Conservation (phyloP, 2,113 vertebrate genomes). For the Semicossyphus pulcher region DNA sequence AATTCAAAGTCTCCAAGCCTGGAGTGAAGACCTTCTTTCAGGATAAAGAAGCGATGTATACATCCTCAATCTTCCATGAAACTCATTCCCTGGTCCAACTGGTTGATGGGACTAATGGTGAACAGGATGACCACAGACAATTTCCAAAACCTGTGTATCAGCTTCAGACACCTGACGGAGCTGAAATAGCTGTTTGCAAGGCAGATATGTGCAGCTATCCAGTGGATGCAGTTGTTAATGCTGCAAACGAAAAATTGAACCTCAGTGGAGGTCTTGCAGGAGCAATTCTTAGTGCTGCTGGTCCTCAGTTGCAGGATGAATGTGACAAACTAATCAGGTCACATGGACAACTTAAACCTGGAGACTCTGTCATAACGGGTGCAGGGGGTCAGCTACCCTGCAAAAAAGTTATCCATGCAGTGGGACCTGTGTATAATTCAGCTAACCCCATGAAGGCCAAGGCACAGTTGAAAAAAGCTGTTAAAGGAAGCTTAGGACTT, state of each 20-base stretch:
- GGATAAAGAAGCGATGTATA: constrained; percentile 65
- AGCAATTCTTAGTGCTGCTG: constrained; percentile 82
- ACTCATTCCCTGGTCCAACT: constrained; percentile 84
- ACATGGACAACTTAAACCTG: constrained; percentile 50
- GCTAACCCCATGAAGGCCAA: neutral
- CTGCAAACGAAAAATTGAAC: constrained; percentile 76
- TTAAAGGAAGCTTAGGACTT: constrained; percentile 78
- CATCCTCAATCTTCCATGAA: constrained; percentile 36
- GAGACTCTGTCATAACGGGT: constrained; percentile 66
- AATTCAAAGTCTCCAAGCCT: constrained; percentile 75
- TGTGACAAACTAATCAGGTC: constrained; percentile 71
- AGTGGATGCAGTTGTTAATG: constrained; percentile 84
- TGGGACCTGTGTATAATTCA: constrained; percentile 80
- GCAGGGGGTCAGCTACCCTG: constrained; percentile 84
- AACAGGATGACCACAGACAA: neutral
- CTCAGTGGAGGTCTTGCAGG: constrained; percentile 76
- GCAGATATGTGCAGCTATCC: constrained; percentile 81
- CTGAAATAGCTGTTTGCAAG: constrained; percentile 81
- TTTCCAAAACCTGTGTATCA: constrained; percentile 23
- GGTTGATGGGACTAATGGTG: constrained; percentile 46
- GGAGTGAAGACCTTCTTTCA: constrained; percentile 84
- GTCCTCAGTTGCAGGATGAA: constrained; percentile 80
- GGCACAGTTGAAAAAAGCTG: constrained; percentile 67
- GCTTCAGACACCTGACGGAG: constrained; percentile 67
- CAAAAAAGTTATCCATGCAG: constrained; percentile 85